A percentile compares a stretch with the other conserved stretches of the same genome.
Conservation (phyloP, 2,113 vertebrate species). For the Lepidothrix coronata region DNA sequence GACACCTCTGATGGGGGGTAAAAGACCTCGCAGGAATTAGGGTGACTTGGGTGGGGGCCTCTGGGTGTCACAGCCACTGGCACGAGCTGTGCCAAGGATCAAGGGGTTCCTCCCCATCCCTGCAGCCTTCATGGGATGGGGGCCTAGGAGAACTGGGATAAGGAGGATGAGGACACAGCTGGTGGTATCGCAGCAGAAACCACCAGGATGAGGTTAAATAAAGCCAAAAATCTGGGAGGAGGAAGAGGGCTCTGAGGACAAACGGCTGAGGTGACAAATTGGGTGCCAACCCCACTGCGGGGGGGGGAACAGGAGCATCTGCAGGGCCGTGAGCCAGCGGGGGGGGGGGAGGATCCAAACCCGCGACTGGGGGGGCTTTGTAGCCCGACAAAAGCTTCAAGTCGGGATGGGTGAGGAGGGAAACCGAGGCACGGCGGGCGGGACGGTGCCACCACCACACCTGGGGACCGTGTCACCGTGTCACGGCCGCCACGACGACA, state of each 20-base stretch:
- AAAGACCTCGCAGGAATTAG: fast-evolving
- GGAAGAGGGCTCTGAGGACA: background rate
- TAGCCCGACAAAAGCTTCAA: background rate
- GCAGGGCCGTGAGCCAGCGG: fast-evolving
- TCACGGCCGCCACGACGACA: background rate
- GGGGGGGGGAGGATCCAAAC: no score
- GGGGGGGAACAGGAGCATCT: background rate
- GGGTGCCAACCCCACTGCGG: background rate
- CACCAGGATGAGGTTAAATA: background rate
- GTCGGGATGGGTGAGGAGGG: fast-evolving
- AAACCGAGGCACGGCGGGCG: background rate
- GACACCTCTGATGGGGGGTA: background rate
- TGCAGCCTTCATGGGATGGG: fast-evolving
- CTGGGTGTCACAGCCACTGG: background rate
- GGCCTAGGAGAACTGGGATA: background rate
- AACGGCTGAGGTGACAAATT: background rate
- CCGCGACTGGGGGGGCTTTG: fast-evolving
- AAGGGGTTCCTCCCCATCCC: background rate
- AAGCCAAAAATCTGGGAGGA: background rate
- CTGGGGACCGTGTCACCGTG: background rate
- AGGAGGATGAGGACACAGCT: background rate
- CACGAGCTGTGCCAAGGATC: background rate
- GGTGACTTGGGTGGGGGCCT: background rate
- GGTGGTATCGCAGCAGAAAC: fast-evolving
- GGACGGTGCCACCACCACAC: background rate